Base-by-base conservation (phyloP, 2,888 invertebrate genomes). In the Drosophila paranaensis region DNA sequence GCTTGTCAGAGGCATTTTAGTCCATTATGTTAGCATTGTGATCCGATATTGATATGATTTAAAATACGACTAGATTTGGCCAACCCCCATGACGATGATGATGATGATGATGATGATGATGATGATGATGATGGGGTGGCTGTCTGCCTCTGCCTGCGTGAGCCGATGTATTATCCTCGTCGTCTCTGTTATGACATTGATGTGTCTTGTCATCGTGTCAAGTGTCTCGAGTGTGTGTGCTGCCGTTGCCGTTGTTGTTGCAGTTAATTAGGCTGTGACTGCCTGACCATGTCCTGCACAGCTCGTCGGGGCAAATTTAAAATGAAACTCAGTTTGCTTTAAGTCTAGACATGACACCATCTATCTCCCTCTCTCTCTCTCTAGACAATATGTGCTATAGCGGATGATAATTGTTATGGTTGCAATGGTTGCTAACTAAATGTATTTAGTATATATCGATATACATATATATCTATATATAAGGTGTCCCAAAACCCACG, bases 41-140 rank as follows among this genome's bases (percentile, higher is more conserved):
- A 84, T 84, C 72, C 71, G 74, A 73, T 79, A 77, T 81, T 71
- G 81, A 84, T 84, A 79, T 77, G 87, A 73, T 79, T 83, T 84
- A 72, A 83, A 83, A 80, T 77, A 62, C 77, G 51, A 57, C 51
- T 60, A 57, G 64, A 63, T 62, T 43, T 37, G 42, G 43, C n/a
- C 33, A 39, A 20, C 35, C 53, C 54, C 25, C n/a, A 43, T 42
- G 16, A 16, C 27, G 16, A 16, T 35, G 30, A 27, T 39, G 37
- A 16, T 35, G 4, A 9, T 46, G n/a, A 25, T 33, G 53, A 4
- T 25, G 48, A 43, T 42, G 16, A 16, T 35, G 30, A 27, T 39
- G 37, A 16, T 35, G 4, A 9, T 46, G n/a, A 25, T 33, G 53
- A 4, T 25, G 48, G 13, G 13, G 30, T 9, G 35, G 35, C 10